Base-by-base conservation (phyloP, 1,140 invertebrate species). In the Polypedilum vanderplanki region DNA sequence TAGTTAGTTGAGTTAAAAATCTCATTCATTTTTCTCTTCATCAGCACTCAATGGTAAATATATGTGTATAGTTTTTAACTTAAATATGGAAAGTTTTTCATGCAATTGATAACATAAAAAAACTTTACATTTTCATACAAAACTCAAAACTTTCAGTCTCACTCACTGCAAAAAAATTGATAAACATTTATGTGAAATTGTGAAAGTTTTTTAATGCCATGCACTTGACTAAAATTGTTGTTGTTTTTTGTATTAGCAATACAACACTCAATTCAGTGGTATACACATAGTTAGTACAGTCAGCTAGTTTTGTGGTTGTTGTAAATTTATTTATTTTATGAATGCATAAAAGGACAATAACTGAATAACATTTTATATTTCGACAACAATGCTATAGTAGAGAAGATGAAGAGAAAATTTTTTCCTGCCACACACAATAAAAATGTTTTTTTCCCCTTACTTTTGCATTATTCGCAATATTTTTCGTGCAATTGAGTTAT, bases 131-230 rank as follows among this genome's bases (percentile, higher is more conserved):
- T 57, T 12, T 57, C 46, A 15, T 4, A 4, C 15, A n/a, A 12
- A 57, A 57, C 15, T 4, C 12, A 57, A 57, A 57, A 57, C 15
- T n/a, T 15, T 57, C 46, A 15, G 4, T 57, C 41, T 46, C 9
- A 12, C 41, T 4, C 41, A 4, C 15, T 4, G 41, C 2, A 15
- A n/a, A 57, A 57, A 57, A 57, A 57, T 57, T 57, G 46, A 57
- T 57, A 57, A 57, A 57, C 46, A 57, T 57, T n/a, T 4, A 57
- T 57, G 46, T 57, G 46, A 57, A 57, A 57, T 57, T 57, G 46
- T 57, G 46, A 57, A 57, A 57, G 46, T 57, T 57, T 57, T 57
- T 57, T n/a, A 57, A 1, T 33, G 24, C 24, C 24, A 33, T 33
- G 5, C 24, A 33, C 24, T 33, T 33, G 24, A 33, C 24, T 33